Evolutionary conservation across 2,113 vertebrate genomes (phyloP), one percentile per base, ranked within the genome.

Genomic region (Sapayoa aenigma): DNA sequence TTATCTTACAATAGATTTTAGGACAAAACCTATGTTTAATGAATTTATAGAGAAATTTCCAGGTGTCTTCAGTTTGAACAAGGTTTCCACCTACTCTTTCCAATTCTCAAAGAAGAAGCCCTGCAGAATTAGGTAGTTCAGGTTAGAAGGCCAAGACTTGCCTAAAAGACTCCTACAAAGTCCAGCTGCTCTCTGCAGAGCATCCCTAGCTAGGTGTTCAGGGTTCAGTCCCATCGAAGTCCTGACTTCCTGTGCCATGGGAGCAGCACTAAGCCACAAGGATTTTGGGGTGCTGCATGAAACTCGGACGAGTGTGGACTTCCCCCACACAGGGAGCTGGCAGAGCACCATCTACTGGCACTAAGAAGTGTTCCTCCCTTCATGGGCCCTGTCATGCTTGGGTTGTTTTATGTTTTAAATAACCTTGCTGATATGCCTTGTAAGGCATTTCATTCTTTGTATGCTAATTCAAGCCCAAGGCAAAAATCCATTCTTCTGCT

Each of bases 391-490:
- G 52, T 55, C 88, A 52, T 11, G 30, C 89, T 66, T 25, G 60
- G 42, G 33, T 22, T 84, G 79, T 19, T 97, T 90, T 47, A 73
- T 69, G 55, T 71, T 88, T 90, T 71, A 84, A 86, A 94, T 75
- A 86, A 86, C 83, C 79, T 80, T 50, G 49, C 63, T 67, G 59
- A 83, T 91, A 78, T 85, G 68, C 50, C 75, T 93, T 0, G 0
- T 71, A 74, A 85, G 47, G 50, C 50, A 47, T 47, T 73, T 88
- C 84, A 49, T 52, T 76, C 91, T 87, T 86, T 65, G 27, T 74
- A 50, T 65, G 75, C 50, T 95, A 88, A 93, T 94, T 55, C 47
- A 56, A 84, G 68, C 72, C 68, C 79, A 75, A 90, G 68, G 75
- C 90, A 86, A 90, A 67, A 84, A 59, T 20, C 37, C 50, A 39